These are phyloP conservation scores for Centropus unirufus DNA, from an alignment of 2,113 vertebrate species.

Conservation along the genomic window DNA sequence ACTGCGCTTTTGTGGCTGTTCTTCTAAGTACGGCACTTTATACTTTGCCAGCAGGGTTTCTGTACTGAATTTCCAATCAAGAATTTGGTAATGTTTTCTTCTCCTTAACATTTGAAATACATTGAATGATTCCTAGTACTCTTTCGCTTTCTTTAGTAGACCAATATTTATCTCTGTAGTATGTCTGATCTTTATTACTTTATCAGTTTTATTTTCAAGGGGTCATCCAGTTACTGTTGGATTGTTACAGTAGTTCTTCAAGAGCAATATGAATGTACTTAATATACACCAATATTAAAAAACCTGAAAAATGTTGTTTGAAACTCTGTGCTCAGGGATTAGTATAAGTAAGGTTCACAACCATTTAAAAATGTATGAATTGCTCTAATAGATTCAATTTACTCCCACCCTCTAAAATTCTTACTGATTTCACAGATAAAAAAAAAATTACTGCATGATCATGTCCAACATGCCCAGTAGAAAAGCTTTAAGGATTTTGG, in stretches of 20 bases:
- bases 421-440: background rate
- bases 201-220: slow-evolving; percentile 21
- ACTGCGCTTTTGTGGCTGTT: background rate
- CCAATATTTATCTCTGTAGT: slow-evolving; percentile 2
- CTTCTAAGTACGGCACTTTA: background rate
- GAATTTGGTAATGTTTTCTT: background rate
- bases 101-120: slow-evolving; percentile 3
- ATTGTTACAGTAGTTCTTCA: background rate
- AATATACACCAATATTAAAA: background rate
- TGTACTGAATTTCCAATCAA: background rate
- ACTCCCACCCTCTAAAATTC: background rate
- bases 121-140: background rate
- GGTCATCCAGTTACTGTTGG: background rate
- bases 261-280: background rate
- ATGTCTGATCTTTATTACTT: slow-evolving; percentile 3
- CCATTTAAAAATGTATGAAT: background rate
- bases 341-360: background rate
- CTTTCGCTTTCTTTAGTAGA: background rate
- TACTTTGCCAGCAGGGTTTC: background rate
- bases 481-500: background rate
- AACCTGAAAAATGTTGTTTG: background rate
- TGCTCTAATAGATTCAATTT: background rate
- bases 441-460: background rate
- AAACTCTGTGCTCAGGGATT: background rate
- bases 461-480: background rate